Base-by-base conservation (phyloP, 2,888 invertebrate species). In the Ennomos erosarius region DNA sequence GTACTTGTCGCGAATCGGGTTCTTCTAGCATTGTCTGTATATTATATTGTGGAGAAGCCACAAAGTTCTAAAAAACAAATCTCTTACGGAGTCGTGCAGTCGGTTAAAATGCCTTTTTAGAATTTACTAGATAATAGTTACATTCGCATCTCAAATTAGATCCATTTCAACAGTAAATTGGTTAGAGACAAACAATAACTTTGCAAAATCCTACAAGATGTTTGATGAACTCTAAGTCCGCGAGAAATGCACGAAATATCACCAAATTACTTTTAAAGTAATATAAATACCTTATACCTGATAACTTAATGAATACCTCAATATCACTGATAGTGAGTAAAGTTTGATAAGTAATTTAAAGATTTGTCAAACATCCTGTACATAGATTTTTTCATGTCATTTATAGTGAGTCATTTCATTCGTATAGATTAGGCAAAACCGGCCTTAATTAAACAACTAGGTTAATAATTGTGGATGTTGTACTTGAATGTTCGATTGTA, bases 361-460 rank as follows among this genome's bases (percentile, higher is more conserved):
- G 58, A 73, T 81, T 85, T 82, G 80, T 89, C 88, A 86, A 90
- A 89, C 88, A 89, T 86, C 84, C 82, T 90, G 88, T 88, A 86
- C 55, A 84, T 85, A 84, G 76, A 75, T 76, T 68, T 74, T 73
- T 69, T 79, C 78, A 78, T 73, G 67, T 73, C 76, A 76, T 70
- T 71, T 75, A 75, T 72, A 69, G 79, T 76, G 80, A 71, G 62
- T 82, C 79, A 79, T 78, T 81, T 83, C 76, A 81, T 86, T 86
- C 78, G 77, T 80, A 85, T 90, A 90, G 89, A 78, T 76, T 90
- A 91, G 88, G 87, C 85, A 85, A 86, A 87, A 81, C 90, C 87
- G 87, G 88, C 89, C 91, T 89, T 89, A 88, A 84, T 73, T 79
- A 53, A 34, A 81, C 76, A 78, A 76, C 70, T 82, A 85, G 81